phyloP scores from a whole-genome alignment of 2,888 invertebrate genomes.

The Tyria jacobaeae region DNA sequence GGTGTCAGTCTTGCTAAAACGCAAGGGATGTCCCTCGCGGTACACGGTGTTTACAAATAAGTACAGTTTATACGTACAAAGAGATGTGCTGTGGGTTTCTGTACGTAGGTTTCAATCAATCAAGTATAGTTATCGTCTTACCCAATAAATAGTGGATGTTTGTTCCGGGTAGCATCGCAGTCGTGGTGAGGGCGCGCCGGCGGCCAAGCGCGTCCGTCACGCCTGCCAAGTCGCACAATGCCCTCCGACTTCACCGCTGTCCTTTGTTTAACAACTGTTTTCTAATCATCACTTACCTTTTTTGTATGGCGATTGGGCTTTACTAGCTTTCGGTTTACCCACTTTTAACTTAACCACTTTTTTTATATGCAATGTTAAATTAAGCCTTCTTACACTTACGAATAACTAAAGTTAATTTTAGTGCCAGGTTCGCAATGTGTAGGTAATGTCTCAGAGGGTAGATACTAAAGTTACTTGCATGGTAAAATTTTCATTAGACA shows the following conservation, averaged over 20 bases:
- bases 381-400: too few relatives aligned
- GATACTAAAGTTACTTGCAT: too few relatives aligned
- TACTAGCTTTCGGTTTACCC: constrained; percentile 14
- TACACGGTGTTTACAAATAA: too few relatives aligned
- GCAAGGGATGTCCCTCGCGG: constrained; percentile 23
- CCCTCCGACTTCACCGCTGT: constrained; percentile 62
- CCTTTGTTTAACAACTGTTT: constrained; percentile 56
- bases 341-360: too few relatives aligned
- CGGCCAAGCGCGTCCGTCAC: constrained; percentile 79
- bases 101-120: constrained; percentile 1
- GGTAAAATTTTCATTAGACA: too few relatives aligned
- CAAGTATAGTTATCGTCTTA: constrained; percentile 38
- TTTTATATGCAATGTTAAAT: too few relatives aligned
- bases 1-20: constrained; percentile 36
- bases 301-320: constrained; percentile 45
- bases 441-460: too few relatives aligned
- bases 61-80: constrained; percentile 18
- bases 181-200: constrained; percentile 59
- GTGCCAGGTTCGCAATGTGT: too few relatives aligned
- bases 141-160: constrained; percentile 49
- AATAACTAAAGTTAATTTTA: too few relatives aligned
- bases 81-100: background rate
- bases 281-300: constrained; percentile 43
- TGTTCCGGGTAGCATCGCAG: constrained; percentile 60
- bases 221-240: constrained; percentile 66